Conservation (phyloP, 1,140 invertebrate species). For the Drosophila baimaii region DNA sequence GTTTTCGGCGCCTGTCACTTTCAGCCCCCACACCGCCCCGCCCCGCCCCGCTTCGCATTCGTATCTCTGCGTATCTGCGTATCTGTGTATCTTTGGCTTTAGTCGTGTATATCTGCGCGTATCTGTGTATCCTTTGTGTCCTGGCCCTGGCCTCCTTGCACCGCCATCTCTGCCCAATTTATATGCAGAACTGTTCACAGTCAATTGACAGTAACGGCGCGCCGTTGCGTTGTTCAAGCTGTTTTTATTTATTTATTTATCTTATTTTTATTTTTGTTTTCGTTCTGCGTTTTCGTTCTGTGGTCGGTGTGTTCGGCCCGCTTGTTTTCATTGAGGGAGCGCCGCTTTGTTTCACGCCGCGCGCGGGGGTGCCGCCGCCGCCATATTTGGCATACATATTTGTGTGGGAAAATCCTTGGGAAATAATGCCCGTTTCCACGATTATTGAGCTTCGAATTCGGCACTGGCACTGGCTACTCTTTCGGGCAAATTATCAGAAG, state of each 20-base stretch:
- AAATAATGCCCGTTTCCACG: no score
- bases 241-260: conserved; percentile 32
- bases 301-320: not conserved
- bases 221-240: conserved; percentile 24
- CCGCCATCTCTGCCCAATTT: conserved; percentile 29
- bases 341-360: conserved; percentile 15
- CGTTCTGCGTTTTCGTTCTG: not conserved
- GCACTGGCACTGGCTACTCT: no score
- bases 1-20: conserved; percentile 41
- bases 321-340: not conserved
- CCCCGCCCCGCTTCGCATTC: not conserved
- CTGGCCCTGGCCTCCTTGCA: not conserved
- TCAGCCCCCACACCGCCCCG: not conserved
- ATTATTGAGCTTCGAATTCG: no score
- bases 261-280: conserved; percentile 30
- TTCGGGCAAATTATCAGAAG: no score
- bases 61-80: conserved; percentile 7
- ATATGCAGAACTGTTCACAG: conserved; percentile 49
- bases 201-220: conserved; percentile 54
- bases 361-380: no score
- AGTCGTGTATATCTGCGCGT: conserved; percentile 12
- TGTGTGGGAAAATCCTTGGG: no score
- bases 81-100: conserved; percentile 6
- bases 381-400: no score
- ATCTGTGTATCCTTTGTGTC: conserved; percentile 6